Conservation (phyloP, 2,888 invertebrate genomes). For the Steromphala cineraria region DNA sequence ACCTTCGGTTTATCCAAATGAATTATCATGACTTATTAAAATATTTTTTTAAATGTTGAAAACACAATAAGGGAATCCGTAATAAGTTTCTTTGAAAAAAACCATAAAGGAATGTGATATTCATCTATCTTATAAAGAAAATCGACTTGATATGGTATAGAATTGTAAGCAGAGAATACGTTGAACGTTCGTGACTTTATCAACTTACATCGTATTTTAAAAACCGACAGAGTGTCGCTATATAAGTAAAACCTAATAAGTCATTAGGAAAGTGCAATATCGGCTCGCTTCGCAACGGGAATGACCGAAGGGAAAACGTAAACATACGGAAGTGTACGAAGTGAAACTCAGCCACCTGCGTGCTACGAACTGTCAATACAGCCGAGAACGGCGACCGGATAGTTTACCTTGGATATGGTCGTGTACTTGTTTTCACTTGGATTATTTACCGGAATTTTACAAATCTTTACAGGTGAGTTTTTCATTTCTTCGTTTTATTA, state of each 20-base stretch:
- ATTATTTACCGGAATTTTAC: conserved; percentile 17
- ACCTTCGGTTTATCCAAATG: too few relatives aligned
- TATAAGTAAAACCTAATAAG: not conserved
- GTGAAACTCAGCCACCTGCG: conserved; percentile 21
- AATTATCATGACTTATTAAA: too few relatives aligned
- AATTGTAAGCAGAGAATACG: too few relatives aligned
- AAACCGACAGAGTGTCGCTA: not conserved
- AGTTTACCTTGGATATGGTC: conserved; percentile 48
- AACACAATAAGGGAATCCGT: too few relatives aligned
- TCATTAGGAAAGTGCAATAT: not conserved
- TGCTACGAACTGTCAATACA: conserved; percentile 28
- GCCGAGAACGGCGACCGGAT: conserved; percentile 28
- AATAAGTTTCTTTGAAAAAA: too few relatives aligned
- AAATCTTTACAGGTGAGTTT: conserved; percentile 21
- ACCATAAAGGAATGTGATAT: too few relatives aligned
- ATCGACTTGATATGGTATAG: too few relatives aligned
- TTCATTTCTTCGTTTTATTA: not conserved
- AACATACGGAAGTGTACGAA: conserved; percentile 16
- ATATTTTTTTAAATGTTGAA: too few relatives aligned
- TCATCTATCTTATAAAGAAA: too few relatives aligned
- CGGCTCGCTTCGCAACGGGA: not conserved
- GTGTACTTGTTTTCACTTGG: not conserved
- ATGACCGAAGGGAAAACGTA: conserved; percentile 4
- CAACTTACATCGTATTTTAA: too few relatives aligned
- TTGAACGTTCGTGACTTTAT: too few relatives aligned